Conservation (phyloP, 35 echinoderm and acorn worm genomes). For the Diadema setosum region DNA sequence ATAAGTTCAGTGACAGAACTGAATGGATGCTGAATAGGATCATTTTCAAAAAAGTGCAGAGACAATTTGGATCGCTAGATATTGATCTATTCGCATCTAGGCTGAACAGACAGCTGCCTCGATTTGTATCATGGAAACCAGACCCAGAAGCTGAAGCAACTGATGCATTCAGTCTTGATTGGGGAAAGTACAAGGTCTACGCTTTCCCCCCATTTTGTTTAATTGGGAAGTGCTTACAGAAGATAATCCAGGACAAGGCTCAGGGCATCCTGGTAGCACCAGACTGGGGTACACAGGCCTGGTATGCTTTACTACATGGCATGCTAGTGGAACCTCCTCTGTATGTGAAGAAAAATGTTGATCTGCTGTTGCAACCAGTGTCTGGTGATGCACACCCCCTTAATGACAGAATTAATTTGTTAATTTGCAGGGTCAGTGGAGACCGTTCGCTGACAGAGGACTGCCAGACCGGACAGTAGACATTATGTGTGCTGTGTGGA, state of each 20-base stretch:
- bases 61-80: not conserved
- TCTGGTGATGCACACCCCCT: not conserved
- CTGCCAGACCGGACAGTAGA: not conserved
- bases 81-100: slow-evolving; percentile 9
- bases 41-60: not conserved
- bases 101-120: slow-evolving; percentile 29
- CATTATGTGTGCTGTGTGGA: slow-evolving; percentile 10
- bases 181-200: slow-evolving; percentile 26
- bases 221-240: slow-evolving; percentile 28
- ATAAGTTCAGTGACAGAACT: slow-evolving; percentile 10
- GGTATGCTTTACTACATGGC: not conserved
- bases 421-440: slow-evolving; percentile 28
- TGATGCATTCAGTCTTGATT: slow-evolving; percentile 46
- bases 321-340: not conserved
- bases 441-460: not conserved
- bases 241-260: slow-evolving; percentile 37
- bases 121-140: slow-evolving; percentile 53
- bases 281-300: not conserved
- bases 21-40: slow-evolving; percentile 41
- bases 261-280: slow-evolving; percentile 33
- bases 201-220: slow-evolving; percentile 60
- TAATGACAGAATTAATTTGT: not conserved
- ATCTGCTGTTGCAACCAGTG: not conserved
- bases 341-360: not conserved
- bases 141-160: slow-evolving; percentile 37